A percentile compares a stretch with the other conserved stretches of the same genome.
Conservation (phyloP, 2,113 vertebrate genomes). For the Ptilonorhynchus violaceus region DNA sequence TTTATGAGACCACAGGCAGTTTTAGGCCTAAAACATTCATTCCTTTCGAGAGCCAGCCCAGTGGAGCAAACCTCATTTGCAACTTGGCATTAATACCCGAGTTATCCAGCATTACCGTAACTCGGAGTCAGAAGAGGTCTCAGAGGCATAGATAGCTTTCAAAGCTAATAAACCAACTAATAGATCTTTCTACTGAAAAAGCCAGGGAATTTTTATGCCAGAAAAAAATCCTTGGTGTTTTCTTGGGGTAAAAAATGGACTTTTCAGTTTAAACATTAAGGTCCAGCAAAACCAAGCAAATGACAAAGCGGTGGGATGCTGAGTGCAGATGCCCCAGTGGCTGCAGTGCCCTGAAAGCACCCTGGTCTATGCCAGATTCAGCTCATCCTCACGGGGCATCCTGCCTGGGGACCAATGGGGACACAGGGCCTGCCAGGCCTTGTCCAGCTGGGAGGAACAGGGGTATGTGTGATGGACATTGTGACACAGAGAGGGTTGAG, state of each 20-base stretch:
- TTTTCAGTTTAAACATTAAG: neutral
- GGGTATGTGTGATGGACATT: accelerated
- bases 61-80: neutral
- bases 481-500: neutral
- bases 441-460: neutral
- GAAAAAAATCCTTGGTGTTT: neutral
- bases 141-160: neutral
- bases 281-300: neutral
- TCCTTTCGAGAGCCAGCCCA: neutral
- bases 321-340: neutral
- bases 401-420: accelerated
- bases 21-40: neutral
- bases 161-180: neutral
- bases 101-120: conserved; percentile 1
- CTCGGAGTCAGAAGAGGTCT: neutral
- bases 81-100: neutral
- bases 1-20: neutral
- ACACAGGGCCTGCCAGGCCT: neutral
- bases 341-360: neutral
- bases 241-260: neutral
- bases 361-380: accelerated
- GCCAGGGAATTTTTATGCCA: neutral
- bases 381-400: neutral
- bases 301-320: neutral
- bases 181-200: neutral